These are phyloP conservation scores for Brienomyrus brachyistius DNA, from an alignment of 2,113 vertebrate genomes.

Conservation along the genomic window DNA sequence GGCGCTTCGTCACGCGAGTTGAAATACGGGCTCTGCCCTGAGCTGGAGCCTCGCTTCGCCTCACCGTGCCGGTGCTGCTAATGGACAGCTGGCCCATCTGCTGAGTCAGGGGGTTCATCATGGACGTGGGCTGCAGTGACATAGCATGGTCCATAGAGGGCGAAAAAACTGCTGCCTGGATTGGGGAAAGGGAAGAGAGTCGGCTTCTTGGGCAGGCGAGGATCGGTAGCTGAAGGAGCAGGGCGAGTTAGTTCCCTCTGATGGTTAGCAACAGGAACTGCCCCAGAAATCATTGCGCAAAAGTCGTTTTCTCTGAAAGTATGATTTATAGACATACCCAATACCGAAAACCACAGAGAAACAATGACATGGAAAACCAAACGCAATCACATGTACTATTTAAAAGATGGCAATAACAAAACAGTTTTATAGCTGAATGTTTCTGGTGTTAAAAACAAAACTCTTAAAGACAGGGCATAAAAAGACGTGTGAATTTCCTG, in stretches of 20 bases:
- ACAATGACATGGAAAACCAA: background rate
- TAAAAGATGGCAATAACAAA: background rate
- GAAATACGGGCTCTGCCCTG: background rate
- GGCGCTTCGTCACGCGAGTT: background rate
- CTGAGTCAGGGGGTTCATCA: slow-evolving; percentile 86
- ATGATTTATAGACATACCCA: background rate
- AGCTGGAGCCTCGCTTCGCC: slow-evolving; percentile 40
- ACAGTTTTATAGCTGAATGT: background rate
- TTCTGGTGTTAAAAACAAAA: background rate
- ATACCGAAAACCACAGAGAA: background rate
- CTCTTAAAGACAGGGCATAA: background rate
- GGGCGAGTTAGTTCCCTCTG: background rate
- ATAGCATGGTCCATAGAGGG: slow-evolving; percentile 82
- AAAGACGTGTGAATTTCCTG: background rate
- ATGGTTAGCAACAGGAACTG: background rate
- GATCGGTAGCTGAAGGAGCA: background rate
- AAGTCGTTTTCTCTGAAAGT: background rate
- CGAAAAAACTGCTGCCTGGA: slow-evolving; percentile 59
- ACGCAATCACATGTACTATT: background rate
- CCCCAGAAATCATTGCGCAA: background rate
- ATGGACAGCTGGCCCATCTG: slow-evolving; percentile 98
- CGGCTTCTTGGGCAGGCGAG: background rate
- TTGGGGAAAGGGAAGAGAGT: background rate
- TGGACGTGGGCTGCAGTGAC: slow-evolving; percentile 90
- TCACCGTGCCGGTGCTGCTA: slow-evolving; percentile 84